Conservation (phyloP, 2,113 vertebrate species). For the Cryptomyrus ogoouensis region DNA sequence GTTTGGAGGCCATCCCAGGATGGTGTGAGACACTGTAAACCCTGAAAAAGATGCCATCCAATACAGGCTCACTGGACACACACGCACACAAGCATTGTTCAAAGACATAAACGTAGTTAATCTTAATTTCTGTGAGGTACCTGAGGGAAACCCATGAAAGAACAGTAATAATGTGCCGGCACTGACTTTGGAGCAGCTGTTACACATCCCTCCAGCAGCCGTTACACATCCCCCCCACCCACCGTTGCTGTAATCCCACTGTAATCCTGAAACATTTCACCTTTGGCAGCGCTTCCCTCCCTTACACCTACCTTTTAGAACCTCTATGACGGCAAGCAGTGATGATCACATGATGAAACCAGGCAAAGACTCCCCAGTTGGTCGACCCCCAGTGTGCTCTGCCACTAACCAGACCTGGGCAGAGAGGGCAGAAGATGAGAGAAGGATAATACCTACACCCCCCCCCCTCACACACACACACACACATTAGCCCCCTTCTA, state of each 20-base stretch:
- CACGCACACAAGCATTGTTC: not conserved
- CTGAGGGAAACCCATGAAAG: not conserved
- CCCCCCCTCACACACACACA: not conserved
- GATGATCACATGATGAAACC: constrained; percentile 53
- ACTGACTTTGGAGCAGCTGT: not conserved
- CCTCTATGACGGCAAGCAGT: constrained; percentile 36
- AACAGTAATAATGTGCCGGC: not conserved
- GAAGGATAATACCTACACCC: not conserved
- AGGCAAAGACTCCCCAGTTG: constrained; percentile 33
- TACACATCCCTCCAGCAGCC: not conserved
- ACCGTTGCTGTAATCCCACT: not conserved
- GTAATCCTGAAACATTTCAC: not conserved
- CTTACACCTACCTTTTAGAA: constrained; percentile 43
- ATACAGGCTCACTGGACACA: not conserved
- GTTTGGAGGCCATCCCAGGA: not conserved
- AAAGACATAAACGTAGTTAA: not conserved
- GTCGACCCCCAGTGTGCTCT: constrained; percentile 41
- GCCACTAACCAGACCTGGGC: constrained; percentile 41
- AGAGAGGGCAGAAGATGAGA: constrained; percentile 27
- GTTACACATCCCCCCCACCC: not conserved
- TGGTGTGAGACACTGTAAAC: not conserved
- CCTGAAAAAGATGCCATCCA: not conserved
- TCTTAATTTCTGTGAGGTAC: not conserved
- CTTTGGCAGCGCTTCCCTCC: not conserved
- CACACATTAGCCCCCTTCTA: not conserved